phyloP scores from a whole-genome alignment of 1,140 invertebrate genomes.

The Dysdera silvatica region DNA sequence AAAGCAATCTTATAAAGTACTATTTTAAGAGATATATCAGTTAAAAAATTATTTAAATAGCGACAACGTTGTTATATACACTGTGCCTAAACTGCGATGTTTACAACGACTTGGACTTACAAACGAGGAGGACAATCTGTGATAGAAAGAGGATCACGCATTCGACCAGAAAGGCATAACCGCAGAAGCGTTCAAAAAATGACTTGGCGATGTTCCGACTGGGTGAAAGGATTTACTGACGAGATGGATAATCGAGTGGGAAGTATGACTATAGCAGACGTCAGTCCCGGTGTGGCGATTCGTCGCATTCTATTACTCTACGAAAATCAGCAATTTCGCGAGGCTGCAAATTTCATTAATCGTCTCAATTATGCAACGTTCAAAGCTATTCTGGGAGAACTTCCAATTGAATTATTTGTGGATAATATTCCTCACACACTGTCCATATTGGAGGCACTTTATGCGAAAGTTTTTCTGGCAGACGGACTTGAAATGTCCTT shows the following conservation, averaged over 20 bases:
- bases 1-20: too few relatives aligned
- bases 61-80: too few relatives aligned
- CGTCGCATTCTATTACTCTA: slow-evolving; percentile 58
- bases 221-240: slow-evolving; percentile 39
- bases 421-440: slow-evolving; percentile 78
- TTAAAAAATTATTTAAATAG: too few relatives aligned
- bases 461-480: slow-evolving; percentile 57
- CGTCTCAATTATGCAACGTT: slow-evolving; percentile 65
- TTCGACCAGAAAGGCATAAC: slow-evolving; percentile 39
- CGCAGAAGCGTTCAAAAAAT: slow-evolving; percentile 42
- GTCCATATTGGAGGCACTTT: slow-evolving; percentile 73
- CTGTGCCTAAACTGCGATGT: slow-evolving; percentile 9
- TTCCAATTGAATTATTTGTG: slow-evolving; percentile 79
- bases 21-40: too few relatives aligned
- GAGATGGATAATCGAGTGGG: slow-evolving; percentile 30
- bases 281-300: slow-evolving; percentile 60
- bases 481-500: slow-evolving; percentile 40
- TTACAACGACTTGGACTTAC: slow-evolving; percentile 32
- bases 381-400: slow-evolving; percentile 57
- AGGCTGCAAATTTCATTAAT: slow-evolving; percentile 66
- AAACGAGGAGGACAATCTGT: slow-evolving; percentile 27
- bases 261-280: slow-evolving; percentile 53
- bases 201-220: slow-evolving; percentile 41
- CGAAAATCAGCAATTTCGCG: slow-evolving; percentile 67
- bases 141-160: slow-evolving; percentile 38